phyloP scores from a whole-genome alignment of 2,797 vertebrate species.

The Bovichtus diacanthus region DNA sequence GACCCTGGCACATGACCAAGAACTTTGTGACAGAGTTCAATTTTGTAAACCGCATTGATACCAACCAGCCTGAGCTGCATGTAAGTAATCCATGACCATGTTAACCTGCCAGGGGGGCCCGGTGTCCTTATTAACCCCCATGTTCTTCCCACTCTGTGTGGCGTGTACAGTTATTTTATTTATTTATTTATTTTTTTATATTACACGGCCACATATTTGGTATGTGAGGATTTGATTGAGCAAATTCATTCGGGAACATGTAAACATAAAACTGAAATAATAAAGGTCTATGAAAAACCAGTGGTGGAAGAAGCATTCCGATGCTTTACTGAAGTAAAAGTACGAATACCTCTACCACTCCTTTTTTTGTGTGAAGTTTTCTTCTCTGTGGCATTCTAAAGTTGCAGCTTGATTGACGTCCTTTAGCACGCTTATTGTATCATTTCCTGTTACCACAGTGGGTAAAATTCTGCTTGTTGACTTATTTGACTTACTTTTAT shows the following conservation, averaged over 20 bases:
- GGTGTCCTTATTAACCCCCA: neutral
- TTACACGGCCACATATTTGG: neutral
- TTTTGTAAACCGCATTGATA: slow-evolving; percentile 42
- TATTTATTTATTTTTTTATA: too few species aligned
- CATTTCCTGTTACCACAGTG: neutral
- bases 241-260: neutral
- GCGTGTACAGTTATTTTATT: too few species aligned
- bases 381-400: neutral
- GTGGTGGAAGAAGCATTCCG: neutral
- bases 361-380: neutral
- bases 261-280: neutral
- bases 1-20: slow-evolving; percentile 72
- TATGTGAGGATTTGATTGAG: neutral
- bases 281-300: neutral
- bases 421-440: neutral
- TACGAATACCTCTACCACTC: too few species aligned
- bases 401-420: neutral
- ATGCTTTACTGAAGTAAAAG: neutral
- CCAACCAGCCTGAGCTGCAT: slow-evolving; percentile 53
- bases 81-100: slow-evolving; percentile 44
- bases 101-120: neutral
- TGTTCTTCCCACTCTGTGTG: neutral
- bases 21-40: slow-evolving; percentile 65
- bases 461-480: neutral
- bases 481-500: too few species aligned